A percentile compares a stretch with the other conserved stretches of the same genome.
phyloP scores from a whole-genome alignment of 2,797 vertebrate species.

The Pseudochirops cupreus region DNA sequence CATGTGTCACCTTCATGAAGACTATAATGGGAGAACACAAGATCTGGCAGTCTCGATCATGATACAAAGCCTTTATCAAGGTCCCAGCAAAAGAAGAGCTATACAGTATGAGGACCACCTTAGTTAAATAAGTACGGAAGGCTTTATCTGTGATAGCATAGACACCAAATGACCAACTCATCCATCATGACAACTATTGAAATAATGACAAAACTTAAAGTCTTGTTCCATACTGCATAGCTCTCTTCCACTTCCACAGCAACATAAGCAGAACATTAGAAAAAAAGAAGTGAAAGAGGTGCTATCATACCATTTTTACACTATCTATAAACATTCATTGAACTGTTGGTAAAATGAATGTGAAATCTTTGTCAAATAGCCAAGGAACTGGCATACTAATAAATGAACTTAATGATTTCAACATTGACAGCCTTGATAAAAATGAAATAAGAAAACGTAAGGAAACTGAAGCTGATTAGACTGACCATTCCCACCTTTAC shows the following conservation, averaged over 20 bases:
- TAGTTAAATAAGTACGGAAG: not conserved
- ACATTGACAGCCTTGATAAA: not conserved
- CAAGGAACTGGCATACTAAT: not conserved
- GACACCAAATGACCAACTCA: not conserved
- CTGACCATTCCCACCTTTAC: not conserved
- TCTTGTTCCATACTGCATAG: accelerated
- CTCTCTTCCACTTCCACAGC: not conserved
- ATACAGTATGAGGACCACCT: not conserved
- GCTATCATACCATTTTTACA: not conserved
- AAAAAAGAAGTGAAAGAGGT: not conserved
- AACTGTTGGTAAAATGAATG: not conserved
- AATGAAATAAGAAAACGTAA: not conserved
- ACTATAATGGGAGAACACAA: not conserved
- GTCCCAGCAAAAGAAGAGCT: not conserved
- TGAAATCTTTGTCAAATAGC: not conserved
- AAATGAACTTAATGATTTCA: not conserved
- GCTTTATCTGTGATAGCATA: not conserved
- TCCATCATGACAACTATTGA: not conserved
- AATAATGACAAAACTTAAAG: not conserved
- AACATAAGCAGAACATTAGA: not conserved
- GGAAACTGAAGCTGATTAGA: not conserved
- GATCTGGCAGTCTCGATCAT: not conserved
- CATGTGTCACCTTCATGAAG: not conserved
- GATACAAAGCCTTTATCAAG: not conserved
- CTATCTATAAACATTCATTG: not conserved